Base-by-base conservation (phyloP, 2,113 vertebrate genomes). In the Penelope pileata region DNA sequence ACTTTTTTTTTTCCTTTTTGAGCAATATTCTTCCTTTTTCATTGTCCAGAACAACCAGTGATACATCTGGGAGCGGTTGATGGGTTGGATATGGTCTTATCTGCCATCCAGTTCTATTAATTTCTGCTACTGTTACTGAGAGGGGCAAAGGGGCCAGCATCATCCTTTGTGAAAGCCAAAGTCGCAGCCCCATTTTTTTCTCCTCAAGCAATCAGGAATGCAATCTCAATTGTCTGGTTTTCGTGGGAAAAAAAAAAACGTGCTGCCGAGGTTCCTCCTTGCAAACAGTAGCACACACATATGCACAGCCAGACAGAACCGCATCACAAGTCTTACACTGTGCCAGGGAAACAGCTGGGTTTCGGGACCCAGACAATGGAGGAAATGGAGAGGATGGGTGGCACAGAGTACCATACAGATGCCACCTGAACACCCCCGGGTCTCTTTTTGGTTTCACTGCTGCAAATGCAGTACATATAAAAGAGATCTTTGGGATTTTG, bases 281-380 rank as follows among this genome's bases (percentile, higher is more conserved):
- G 30, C 36, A 79, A 74, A 43, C 15, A 9, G 6, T 21, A 60
- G 51, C 17, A 9, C 1, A 21, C n/a, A 27, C 0, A 0, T 47
- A 26, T 15, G 29, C 45, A 1, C 2, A 69, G 66, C 18, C 66
- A 59, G 62, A 2, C 40, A 54, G 22, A 40, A 43, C 9, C 13
- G 10, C 22, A 5, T 3, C 30, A 14, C 22, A n/a, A 30, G 32
- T 27, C 56, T 60, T 54, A 48, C 2, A 0, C 1, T 0, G 9
- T 18, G 27, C 29, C 26, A 32, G 22, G 32, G 8, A 7, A 78
- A 54, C 0, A 0, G 10, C 18, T 6, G 30, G 18, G 66, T 60
- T 75, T 85, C 62, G 36, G 48, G 45, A 87, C 3, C 4, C 3
- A 1, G 30, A 15, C 16, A 56, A 34, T 22, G 72, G 24, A 48